These are phyloP conservation scores for Plusia festucae DNA, from an alignment of 2,888 invertebrate species.

Conservation along the genomic window DNA sequence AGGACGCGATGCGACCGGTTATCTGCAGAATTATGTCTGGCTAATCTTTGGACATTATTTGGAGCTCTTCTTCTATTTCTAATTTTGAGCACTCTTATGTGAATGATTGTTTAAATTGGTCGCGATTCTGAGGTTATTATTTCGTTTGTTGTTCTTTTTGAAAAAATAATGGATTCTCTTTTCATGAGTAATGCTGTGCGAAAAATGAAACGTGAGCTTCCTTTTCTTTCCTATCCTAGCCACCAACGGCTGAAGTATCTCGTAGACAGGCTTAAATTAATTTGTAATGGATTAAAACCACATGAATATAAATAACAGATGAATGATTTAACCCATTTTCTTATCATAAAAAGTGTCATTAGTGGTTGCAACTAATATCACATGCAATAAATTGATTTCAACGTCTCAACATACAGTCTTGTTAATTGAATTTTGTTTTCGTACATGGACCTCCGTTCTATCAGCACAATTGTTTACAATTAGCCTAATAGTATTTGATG, in stretches of 20 bases:
- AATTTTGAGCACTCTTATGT: too few relatives aligned
- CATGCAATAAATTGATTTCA: slow-evolving; percentile 24
- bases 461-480: slow-evolving; percentile 57
- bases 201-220: too few relatives aligned
- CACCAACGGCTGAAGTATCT: too few relatives aligned
- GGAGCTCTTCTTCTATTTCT: background rate
- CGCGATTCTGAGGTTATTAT: too few relatives aligned
- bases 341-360: slow-evolving; percentile 2
- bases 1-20: background rate
- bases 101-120: too few relatives aligned
- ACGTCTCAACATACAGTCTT: slow-evolving; percentile 19
- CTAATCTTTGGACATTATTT: background rate
- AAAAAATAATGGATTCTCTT: too few relatives aligned
- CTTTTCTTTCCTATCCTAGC: too few relatives aligned
- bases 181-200: too few relatives aligned
- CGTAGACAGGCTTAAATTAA: background rate
- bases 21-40: background rate
- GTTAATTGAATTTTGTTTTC: slow-evolving; percentile 43
- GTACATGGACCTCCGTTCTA: slow-evolving; percentile 32
- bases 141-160: too few relatives aligned
- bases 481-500: slow-evolving; percentile 54
- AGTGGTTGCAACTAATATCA: slow-evolving; percentile 18
- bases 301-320: too few relatives aligned
- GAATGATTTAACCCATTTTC: too few relatives aligned
- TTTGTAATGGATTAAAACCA: background rate